These are phyloP conservation scores for Apaloderma vittatum DNA, from an alignment of 2,113 vertebrate species.

Conservation along the genomic window DNA sequence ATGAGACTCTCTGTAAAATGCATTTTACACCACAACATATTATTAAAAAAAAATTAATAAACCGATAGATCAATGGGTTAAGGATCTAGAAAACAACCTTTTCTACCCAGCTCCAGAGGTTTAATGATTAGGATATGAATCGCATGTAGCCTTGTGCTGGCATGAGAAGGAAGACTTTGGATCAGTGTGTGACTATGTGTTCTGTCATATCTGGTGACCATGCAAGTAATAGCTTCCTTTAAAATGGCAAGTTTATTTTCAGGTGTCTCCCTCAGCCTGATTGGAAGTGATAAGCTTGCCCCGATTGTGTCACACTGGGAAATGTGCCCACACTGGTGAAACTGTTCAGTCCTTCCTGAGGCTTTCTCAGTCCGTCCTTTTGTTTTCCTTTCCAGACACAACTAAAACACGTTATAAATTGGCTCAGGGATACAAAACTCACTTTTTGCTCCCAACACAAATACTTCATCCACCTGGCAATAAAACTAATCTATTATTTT, in stretches of 20 bases:
- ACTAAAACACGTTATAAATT: not conserved
- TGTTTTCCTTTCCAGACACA: not conserved
- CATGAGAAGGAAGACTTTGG: not conserved
- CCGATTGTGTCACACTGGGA: rapidly evolving
- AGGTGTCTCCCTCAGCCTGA: not conserved
- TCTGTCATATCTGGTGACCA: too few relatives aligned
- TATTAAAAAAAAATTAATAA: not conserved
- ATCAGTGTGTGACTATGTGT: not conserved
- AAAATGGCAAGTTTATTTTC: not conserved
- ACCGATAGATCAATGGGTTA: too few relatives aligned
- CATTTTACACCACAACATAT: not conserved
- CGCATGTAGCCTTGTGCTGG: rapidly evolving
- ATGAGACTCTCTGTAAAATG: not conserved
- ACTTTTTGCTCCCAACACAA: not conserved
- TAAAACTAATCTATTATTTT: not conserved
- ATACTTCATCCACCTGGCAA: not conserved
- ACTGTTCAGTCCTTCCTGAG: not conserved
- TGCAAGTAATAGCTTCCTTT: not conserved
- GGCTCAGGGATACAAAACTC: rapidly evolving
- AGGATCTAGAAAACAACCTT: not conserved
- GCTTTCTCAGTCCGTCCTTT: not conserved
- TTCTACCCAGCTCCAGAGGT: not conserved
- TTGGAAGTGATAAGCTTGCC: not conserved
- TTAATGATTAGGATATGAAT: not conserved
- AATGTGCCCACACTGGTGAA: not conserved